Conservation (phyloP, 1,140 invertebrate genomes). For the Drosophila rhopaloa region DNA sequence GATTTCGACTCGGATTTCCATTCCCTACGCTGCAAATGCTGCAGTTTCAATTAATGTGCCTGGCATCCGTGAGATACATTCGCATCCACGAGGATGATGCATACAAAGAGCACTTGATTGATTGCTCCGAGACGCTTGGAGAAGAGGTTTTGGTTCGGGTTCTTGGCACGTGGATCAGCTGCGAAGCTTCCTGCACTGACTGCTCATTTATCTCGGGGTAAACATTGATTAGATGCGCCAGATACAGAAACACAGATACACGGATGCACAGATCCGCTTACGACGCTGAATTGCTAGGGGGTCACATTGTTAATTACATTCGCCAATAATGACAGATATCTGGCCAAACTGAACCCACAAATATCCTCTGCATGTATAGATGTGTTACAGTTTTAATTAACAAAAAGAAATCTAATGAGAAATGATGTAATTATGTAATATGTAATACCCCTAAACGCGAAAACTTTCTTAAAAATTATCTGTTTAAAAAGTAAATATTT, state of each 20-base stretch:
- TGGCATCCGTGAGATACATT: constrained; percentile 44
- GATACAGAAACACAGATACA: constrained; percentile 4
- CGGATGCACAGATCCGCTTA: constrained; percentile 26
- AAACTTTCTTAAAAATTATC: neutral
- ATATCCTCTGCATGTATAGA: neutral
- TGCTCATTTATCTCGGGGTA: constrained; percentile 60
- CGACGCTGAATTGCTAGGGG: constrained; percentile 17
- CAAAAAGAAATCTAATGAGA: too few relatives aligned
- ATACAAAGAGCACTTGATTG: constrained; percentile 45
- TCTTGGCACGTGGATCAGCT: constrained; percentile 24
- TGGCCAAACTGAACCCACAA: constrained; percentile 12
- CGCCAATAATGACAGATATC: constrained; percentile 11
- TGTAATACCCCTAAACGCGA: too few relatives aligned
- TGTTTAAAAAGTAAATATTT: neutral
- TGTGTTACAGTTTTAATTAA: neutral
- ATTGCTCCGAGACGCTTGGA: constrained; percentile 35
- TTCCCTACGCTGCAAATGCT: constrained; percentile 6
- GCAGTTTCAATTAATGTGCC: constrained; percentile 51
- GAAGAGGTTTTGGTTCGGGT: neutral
- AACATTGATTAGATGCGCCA: constrained; percentile 62
- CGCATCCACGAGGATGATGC: constrained; percentile 23
- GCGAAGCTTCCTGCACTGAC: constrained; percentile 16
- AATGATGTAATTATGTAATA: too few relatives aligned
- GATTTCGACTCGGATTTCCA: constrained; percentile 10
- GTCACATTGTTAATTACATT: constrained; percentile 52